Evolutionary conservation across 2,888 invertebrate species (phyloP).

Genomic region (Onthophagus sagittarius): DNA sequence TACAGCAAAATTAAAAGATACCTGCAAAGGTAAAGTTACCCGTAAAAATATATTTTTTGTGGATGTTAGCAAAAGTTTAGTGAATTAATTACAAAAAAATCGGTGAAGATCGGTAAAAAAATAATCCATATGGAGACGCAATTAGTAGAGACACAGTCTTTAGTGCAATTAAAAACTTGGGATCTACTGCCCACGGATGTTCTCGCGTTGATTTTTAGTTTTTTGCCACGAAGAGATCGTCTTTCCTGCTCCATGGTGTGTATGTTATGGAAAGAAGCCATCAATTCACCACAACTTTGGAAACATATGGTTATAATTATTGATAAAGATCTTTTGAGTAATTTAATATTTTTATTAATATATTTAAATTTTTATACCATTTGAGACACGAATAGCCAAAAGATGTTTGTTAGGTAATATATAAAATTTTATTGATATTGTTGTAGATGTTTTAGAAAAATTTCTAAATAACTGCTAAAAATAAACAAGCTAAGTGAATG

Average conservation of each 20-base stretch:
- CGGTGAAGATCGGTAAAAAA: neutral
- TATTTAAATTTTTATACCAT: neutral
- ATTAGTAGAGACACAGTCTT: neutral
- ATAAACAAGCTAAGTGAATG: too few relatives aligned
- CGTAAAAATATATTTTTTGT: neutral
- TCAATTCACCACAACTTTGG: conserved; percentile 39
- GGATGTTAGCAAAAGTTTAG: neutral
- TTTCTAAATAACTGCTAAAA: too few relatives aligned
- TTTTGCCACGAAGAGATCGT: conserved; percentile 38
- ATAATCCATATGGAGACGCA: neutral
- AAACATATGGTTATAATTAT: conserved; percentile 38
- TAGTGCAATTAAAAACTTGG: conserved; percentile 23
- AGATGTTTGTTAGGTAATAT: too few relatives aligned
- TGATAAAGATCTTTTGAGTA: conserved; percentile 41
- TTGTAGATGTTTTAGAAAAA: too few relatives aligned
- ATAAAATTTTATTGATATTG: too few relatives aligned
- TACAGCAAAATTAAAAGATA: neutral
- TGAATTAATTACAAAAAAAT: neutral
- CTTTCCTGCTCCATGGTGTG: conserved; percentile 41
- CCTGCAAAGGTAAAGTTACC: neutral
- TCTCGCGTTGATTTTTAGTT: conserved; percentile 38
- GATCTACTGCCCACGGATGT: conserved; percentile 37
- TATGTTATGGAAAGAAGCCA: conserved; percentile 37
- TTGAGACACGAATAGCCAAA: too few relatives aligned
- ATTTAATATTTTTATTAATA: neutral